Percentiles rank a stretch among this genome's conserved stretches.
phyloP scores from a whole-genome alignment of 1,140 invertebrate species.

The Drosophila nigrodunni region DNA sequence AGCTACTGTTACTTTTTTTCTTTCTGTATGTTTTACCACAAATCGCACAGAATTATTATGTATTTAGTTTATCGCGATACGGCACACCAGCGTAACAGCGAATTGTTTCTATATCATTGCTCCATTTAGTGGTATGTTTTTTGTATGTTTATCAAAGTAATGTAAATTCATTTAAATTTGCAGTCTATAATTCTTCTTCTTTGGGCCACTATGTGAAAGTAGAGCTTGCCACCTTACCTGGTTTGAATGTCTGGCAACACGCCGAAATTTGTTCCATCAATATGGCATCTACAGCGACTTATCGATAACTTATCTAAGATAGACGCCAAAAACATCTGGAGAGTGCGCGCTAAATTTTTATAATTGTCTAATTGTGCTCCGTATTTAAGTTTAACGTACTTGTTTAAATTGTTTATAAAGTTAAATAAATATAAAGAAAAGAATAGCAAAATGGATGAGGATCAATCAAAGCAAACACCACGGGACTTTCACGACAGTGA shows the following conservation, averaged over 20 bases:
- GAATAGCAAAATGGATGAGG: slow-evolving; percentile 47
- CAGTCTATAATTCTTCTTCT: slow-evolving; percentile 47
- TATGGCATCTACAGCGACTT: background rate
- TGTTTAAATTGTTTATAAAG: background rate
- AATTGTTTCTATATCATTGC: slow-evolving; percentile 58
- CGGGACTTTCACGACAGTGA: slow-evolving; percentile 56
- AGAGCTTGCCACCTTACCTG: slow-evolving; percentile 13
- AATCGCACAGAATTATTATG: slow-evolving; percentile 18
- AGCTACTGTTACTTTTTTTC: background rate
- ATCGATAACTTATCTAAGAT: slow-evolving; percentile 31
- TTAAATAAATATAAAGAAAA: background rate
- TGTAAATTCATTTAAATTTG: slow-evolving; percentile 71
- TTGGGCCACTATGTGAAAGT: slow-evolving; percentile 38
- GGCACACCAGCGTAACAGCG: slow-evolving; percentile 19
- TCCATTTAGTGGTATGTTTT: slow-evolving; percentile 39
- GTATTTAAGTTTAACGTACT: slow-evolving; percentile 1
- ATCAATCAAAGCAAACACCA: slow-evolving; percentile 57
- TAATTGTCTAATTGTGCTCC: slow-evolving; percentile 24
- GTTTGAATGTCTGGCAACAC: slow-evolving; percentile 24
- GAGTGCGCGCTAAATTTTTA: slow-evolving; percentile 46
- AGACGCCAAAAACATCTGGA: slow-evolving; percentile 49
- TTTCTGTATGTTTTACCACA: slow-evolving; percentile 16
- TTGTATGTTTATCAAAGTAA: slow-evolving; percentile 65
- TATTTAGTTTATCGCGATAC: slow-evolving; percentile 39
- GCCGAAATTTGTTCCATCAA: background rate